Evolutionary conservation across 2,888 invertebrate species (phyloP), one percentile per base, ranked within the genome.

Genomic region (Poecilus cupreus): DNA sequence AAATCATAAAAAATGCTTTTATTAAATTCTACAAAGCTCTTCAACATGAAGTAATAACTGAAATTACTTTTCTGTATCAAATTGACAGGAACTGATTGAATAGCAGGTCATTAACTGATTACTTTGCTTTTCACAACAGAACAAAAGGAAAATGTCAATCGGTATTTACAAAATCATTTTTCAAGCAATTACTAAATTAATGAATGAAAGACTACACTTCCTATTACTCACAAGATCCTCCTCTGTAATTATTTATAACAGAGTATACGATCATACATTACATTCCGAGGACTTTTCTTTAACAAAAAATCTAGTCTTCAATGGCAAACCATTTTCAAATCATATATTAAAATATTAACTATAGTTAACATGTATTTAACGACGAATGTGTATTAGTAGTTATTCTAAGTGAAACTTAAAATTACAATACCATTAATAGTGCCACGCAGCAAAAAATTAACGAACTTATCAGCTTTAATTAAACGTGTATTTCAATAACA

Each of bases 31-130:
- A 64, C 37, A 64, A 64, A 37, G 37, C 26, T 32, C 26, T 37
- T 32, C 16, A 37, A 6, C 32, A 11, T 37, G 11, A 68, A 37
- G 18, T 68, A 68, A 68, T 68, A 37, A 68, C 64, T 60, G 37
- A 68, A 37, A 68, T 37, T 68, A 68, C 32, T 32, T 68, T 68
- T 68, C 64, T 37, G 32, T 10, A 68, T 68, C 26, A 60, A 60
- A 60, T 68, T 68, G 64, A 68, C 37, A 68, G 37, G 32, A 37
- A 68, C 20, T 68, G 64, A 68, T 68, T 68, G 64, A 37, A 68
- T 37, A 68, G 64, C 64, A 37, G 20, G 64, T 68, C 37, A 37
- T 68, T 68, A 68, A 39, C 37, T 68, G 64, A 68, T 68, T 68
- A 68, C 37, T 68, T 68, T 37, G 32, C 64, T 39, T 37, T 37